phyloP scores from a whole-genome alignment of 2,888 invertebrate genomes.

The Teleiodes luculella region DNA sequence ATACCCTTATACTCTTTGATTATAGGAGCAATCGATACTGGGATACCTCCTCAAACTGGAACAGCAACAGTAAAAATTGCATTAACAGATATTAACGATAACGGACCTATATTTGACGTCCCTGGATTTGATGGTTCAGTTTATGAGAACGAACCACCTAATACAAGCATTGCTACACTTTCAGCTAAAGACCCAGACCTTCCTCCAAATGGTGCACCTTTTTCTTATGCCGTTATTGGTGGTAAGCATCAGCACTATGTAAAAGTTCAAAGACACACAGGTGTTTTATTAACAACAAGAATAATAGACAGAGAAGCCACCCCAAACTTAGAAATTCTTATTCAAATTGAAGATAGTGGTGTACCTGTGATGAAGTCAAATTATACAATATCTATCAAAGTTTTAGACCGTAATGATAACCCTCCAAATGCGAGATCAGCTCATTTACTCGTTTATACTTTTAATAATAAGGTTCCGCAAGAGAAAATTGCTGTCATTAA shows the following conservation, averaged over 20 bases:
- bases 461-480: constrained; percentile 85
- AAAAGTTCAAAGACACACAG: constrained; percentile 87
- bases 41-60: constrained; percentile 94
- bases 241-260: constrained; percentile 88
- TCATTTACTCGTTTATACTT: constrained; percentile 87
- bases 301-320: constrained; percentile 90
- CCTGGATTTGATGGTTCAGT: constrained; percentile 86
- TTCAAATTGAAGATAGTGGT: constrained; percentile 94
- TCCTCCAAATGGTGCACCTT: constrained; percentile 94
- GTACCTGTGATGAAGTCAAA: constrained; percentile 89
- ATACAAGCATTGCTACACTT: constrained; percentile 90
- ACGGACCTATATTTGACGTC: constrained; percentile 90
- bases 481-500: constrained; percentile 94
- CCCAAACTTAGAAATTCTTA: constrained; percentile 84
- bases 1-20: constrained; percentile 85
- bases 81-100: constrained; percentile 94
- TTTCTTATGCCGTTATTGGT: constrained; percentile 87
- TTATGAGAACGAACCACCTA: constrained; percentile 91
- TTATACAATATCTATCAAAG: constrained; percentile 85
- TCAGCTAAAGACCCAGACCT: constrained; percentile 93
- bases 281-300: constrained; percentile 87
- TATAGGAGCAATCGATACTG: constrained; percentile 93
- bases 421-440: constrained; percentile 91
- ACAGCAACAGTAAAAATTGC: constrained; percentile 89
- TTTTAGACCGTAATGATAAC: constrained; percentile 94